phyloP scores from a whole-genome alignment of 2,888 invertebrate species.

The Dorcus parallelipipedus region DNA sequence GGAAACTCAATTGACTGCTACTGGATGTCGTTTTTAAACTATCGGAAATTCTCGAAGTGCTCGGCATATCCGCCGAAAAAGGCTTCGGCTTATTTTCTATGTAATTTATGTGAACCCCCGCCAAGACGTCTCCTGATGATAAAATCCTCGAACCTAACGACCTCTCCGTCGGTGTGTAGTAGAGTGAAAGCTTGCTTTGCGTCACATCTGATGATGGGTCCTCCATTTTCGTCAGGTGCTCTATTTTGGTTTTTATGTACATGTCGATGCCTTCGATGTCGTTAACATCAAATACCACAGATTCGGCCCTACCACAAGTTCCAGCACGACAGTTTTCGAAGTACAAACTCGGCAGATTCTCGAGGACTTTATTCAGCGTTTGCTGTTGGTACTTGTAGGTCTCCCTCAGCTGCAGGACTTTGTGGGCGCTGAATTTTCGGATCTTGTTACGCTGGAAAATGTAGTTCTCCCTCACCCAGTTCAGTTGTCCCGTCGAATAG shows the following conservation, averaged over 20 bases:
- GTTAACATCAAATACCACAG: slow-evolving; percentile 64
- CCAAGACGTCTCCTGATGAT: slow-evolving; percentile 49
- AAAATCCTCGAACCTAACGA: slow-evolving; percentile 52
- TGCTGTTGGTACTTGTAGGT: slow-evolving; percentile 96
- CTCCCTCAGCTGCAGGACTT: slow-evolving; percentile 82
- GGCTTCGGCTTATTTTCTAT: slow-evolving; percentile 50
- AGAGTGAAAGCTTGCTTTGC: slow-evolving; percentile 70
- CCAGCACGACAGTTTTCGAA: slow-evolving; percentile 91
- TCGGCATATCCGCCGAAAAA: slow-evolving; percentile 3
- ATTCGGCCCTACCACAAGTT: slow-evolving; percentile 73
- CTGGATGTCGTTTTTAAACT: neutral
- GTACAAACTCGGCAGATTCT: slow-evolving; percentile 86
- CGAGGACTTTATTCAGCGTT: slow-evolving; percentile 88
- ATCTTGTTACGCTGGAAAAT: slow-evolving; percentile 93
- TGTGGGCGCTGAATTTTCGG: slow-evolving; percentile 90
- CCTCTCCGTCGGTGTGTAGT: slow-evolving; percentile 78
- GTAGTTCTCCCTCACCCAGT: slow-evolving; percentile 93
- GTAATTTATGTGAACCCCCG: slow-evolving; percentile 66
- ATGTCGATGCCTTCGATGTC: slow-evolving; percentile 63
- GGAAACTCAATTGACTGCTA: slow-evolving; percentile 15
- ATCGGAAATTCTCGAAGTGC: slow-evolving; percentile 6
- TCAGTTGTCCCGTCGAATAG: slow-evolving; percentile 86
- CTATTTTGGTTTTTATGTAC: slow-evolving; percentile 66
- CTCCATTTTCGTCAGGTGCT: slow-evolving; percentile 57
- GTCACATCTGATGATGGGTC: slow-evolving; percentile 46